Percentiles rank a stretch among this genome's conserved stretches.
Evolutionary conservation across 1,140 invertebrate species (phyloP).

Genomic region (Daktulosphaira vitifoliae): DNA sequence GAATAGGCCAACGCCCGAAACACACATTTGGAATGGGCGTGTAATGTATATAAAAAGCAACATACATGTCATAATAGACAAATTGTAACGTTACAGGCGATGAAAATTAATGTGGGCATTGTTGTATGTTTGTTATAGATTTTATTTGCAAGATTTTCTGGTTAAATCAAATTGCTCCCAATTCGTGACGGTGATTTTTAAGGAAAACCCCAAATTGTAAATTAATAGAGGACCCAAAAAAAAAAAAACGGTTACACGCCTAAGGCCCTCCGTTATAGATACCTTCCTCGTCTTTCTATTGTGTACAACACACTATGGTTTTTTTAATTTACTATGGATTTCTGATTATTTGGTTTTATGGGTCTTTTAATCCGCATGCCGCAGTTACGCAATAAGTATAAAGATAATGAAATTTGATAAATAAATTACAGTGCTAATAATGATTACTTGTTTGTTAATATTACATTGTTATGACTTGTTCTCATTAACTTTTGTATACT

Average conservation of each 20-base stretch:
- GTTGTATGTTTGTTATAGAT: not conserved
- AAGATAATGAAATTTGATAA: too few relatives aligned
- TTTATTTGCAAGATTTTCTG: too few relatives aligned
- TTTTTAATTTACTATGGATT: too few relatives aligned
- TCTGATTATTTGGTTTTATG: slow-evolving; percentile 15
- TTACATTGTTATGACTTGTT: too few relatives aligned
- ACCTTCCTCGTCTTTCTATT: too few relatives aligned
- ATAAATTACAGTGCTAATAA: too few relatives aligned
- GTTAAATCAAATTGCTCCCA: not conserved
- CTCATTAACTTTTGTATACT: too few relatives aligned
- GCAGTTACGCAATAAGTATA: slow-evolving; percentile 29
- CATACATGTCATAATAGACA: slow-evolving; percentile 9
- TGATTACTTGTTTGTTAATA: too few relatives aligned
- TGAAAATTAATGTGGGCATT: not conserved
- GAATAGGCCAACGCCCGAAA: slow-evolving; percentile 30
- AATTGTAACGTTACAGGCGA: slow-evolving; percentile 19
- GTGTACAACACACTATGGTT: too few relatives aligned
- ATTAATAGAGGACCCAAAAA: slow-evolving; percentile 20
- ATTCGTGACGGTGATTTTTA: not conserved
- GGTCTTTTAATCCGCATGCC: not conserved
- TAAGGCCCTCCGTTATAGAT: not conserved
- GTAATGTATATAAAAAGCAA: not conserved
- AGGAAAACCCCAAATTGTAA: not conserved
- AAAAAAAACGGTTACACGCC: not conserved
- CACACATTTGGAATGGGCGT: slow-evolving; percentile 7